A percentile compares a stretch with the other conserved stretches of the same genome.
Conservation (phyloP, 2,113 vertebrate species). For the Puffinus mauretanicus region DNA sequence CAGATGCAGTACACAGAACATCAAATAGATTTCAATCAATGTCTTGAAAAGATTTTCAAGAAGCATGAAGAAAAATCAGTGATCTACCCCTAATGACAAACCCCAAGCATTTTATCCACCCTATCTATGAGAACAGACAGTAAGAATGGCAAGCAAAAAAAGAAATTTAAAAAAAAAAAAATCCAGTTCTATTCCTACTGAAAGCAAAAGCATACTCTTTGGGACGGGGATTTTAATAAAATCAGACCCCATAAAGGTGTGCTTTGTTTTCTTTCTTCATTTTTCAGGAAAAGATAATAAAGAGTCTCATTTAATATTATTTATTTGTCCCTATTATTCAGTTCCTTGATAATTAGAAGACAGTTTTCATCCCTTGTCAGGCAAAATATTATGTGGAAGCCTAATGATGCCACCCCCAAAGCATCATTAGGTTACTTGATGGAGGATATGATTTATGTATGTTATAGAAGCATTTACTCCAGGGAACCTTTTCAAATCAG, state of each 20-base stretch:
- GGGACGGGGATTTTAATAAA: not conserved
- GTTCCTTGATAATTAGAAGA: conserved; percentile 10
- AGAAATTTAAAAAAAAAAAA: not conserved
- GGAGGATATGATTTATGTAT: conserved; percentile 45
- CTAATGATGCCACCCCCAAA: conserved; percentile 33
- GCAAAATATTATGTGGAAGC: conserved; percentile 25
- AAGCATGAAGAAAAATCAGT: not conserved
- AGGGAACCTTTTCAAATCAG: conserved; percentile 8
- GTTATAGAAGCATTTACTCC: conserved; percentile 13
- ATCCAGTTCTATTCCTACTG: not conserved
- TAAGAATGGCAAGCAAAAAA: not conserved
- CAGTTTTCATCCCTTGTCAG: not conserved
- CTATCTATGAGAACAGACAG: not conserved
- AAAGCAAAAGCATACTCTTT: not conserved
- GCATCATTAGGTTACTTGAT: conserved; percentile 44
- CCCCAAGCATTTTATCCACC: not conserved
- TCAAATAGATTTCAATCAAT: not conserved
- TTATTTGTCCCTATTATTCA: not conserved
- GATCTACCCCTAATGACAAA: not conserved
- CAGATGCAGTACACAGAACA: not conserved
- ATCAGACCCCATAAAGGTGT: not conserved
- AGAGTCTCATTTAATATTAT: not conserved
- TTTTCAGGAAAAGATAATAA: not conserved
- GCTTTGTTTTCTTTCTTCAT: not conserved
- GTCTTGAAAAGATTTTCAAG: not conserved